These are phyloP conservation scores for Mustelus asterias DNA, from an alignment of 2,113 vertebrate species.

Conservation along the genomic window DNA sequence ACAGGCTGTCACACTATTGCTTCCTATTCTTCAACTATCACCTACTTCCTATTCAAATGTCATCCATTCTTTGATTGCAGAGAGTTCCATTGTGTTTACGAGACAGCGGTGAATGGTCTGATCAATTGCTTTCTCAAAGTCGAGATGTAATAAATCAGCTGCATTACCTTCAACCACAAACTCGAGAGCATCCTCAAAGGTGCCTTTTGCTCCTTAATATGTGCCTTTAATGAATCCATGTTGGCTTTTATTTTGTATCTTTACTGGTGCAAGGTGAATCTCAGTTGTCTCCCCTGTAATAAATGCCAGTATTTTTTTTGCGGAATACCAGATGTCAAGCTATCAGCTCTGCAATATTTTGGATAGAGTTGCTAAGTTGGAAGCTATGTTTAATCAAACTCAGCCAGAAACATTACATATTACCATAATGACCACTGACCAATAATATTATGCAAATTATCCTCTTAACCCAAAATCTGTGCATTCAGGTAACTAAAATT, in stretches of 20 bases:
- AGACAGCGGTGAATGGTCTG: background rate
- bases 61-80: background rate
- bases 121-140: background rate
- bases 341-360: background rate
- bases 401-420: background rate
- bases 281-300: background rate
- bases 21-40: background rate
- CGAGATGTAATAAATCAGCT: background rate
- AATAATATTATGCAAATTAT: background rate
- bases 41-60: background rate
- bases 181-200: background rate
- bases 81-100: background rate
- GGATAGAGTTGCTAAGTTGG: background rate
- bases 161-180: background rate
- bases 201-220: background rate
- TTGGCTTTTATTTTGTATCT: background rate
- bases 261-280: background rate
- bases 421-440: background rate
- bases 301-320: background rate
- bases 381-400: background rate
- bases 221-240: background rate
- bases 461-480: background rate
- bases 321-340: background rate
- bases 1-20: background rate
- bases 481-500: constrained; percentile 15